Base-by-base conservation (phyloP, 2,888 invertebrate genomes). In the Hermaeophaga mercurialis region DNA sequence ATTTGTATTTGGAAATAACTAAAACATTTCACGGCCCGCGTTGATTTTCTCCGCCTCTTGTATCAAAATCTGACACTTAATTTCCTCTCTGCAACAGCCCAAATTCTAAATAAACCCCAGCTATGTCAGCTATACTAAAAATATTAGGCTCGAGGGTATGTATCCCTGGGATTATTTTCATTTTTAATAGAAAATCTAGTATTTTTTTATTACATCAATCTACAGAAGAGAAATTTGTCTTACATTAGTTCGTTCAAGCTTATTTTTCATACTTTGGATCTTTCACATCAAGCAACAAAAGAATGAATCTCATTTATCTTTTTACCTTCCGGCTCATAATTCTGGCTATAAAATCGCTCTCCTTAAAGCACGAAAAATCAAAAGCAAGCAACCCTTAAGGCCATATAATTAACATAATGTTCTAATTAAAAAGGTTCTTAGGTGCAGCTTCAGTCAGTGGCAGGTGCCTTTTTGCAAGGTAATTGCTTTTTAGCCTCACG, bases 351-450 rank as follows among this genome's bases (percentile, higher is more conserved):
- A 52, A 52, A 52, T 52, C 52, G 52, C 17, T 44, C 36, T 52
- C 24, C 14, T 36, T 44, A 34, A 67, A 69, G 69, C 67, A 68
- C 66, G 64, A 70, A 70, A 70, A 70, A 70, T 70, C 69, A 68
- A 70, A 70, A 69, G 65, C 66, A 65, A 64, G 65, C 66, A 65
- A 64, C 65, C 70, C 66, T 66, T 64, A 65, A 70, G 69, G 69
- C 70, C 70, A 66, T 70, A 68, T 69, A 69, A 70, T 71, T 71
- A 71, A 67, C 71, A 70, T 71, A 71, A 71, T 68, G 68, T 68
- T 55, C 64, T 70, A 71, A 71, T 71, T 70, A 71, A 71, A 71
- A 66, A 67, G 69, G 60, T 68, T 67, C 69, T 70, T 69, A 69
- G 69, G 66, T 69, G 69, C 68, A 66, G 68, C 61, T 59, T 61